Conservation (phyloP, 92 coral and sea anemone species). For the Pocillopora meandrina region DNA sequence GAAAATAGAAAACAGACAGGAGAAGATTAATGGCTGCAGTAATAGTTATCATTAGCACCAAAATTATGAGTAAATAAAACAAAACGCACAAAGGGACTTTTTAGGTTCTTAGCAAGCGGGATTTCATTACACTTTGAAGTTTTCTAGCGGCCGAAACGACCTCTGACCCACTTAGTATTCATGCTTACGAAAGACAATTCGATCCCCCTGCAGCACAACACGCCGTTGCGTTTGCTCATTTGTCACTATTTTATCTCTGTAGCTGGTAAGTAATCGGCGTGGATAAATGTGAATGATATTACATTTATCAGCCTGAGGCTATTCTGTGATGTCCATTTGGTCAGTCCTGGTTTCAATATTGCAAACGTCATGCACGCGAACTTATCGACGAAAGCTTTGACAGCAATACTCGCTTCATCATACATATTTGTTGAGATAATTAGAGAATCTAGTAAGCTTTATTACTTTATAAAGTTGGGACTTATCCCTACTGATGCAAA, state of each 20-base stretch:
- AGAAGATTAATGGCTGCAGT: too few relatives aligned
- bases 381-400: neutral
- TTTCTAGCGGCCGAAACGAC: neutral
- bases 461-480: neutral
- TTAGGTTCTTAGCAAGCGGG: neutral
- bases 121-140: neutral
- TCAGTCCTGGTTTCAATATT: neutral
- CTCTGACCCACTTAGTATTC: neutral
- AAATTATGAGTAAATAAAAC: neutral
- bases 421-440: slow-evolving; percentile 12
- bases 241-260: neutral
- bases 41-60: too few relatives aligned
- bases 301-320: neutral
- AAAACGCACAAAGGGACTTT: neutral
- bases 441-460: neutral
- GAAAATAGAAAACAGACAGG: too few relatives aligned
- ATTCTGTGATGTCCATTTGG: neutral
- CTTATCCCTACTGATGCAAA: too few relatives aligned
- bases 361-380: slow-evolving; percentile 5
- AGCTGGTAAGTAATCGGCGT: neutral
- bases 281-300: neutral
- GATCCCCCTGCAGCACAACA: neutral
- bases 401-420: neutral
- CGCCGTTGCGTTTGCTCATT: slow-evolving; percentile 5
- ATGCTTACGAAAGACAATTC: neutral